These are phyloP conservation scores for Ephialtes manifestator DNA, from an alignment of 2,888 invertebrate genomes.

Conservation along the genomic window DNA sequence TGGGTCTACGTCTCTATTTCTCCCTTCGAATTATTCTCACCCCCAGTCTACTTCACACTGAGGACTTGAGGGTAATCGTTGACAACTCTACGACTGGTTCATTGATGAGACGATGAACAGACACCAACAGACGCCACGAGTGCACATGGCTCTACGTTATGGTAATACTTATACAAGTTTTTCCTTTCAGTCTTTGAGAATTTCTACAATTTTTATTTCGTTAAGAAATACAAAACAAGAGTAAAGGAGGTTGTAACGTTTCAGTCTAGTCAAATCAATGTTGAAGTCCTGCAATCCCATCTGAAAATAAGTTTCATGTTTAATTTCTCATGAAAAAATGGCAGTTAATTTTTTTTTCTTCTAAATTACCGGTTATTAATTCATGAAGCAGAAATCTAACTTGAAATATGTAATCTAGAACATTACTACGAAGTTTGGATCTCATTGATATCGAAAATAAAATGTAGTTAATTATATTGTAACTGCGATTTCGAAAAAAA, in stretches of 20 bases:
- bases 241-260: neutral
- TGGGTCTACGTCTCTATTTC: constrained; percentile 61
- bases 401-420: no score
- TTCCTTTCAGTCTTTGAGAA: constrained; percentile 22
- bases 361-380: no score
- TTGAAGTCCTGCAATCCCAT: no score
- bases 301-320: no score
- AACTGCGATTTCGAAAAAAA: no score
- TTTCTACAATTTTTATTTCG: constrained; percentile 9
- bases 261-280: no score
- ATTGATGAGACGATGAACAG: constrained; percentile 62
- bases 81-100: constrained; percentile 50
- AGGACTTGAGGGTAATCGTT: constrained; percentile 31
- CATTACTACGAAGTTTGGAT: no score
- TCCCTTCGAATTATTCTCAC: constrained; percentile 61
- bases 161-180: neutral
- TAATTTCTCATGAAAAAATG: no score
- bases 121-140: constrained; percentile 15
- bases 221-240: constrained; percentile 5
- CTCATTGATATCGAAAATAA: no score
- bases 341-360: no score
- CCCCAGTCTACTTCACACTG: constrained; percentile 38
- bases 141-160: constrained; percentile 50
- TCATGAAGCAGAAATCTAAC: no score
- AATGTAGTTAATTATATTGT: no score